Evolutionary conservation across 2,888 invertebrate genomes (phyloP), one percentile per base, ranked within the genome.

Genomic region (Microctonus aethiopoides): DNA sequence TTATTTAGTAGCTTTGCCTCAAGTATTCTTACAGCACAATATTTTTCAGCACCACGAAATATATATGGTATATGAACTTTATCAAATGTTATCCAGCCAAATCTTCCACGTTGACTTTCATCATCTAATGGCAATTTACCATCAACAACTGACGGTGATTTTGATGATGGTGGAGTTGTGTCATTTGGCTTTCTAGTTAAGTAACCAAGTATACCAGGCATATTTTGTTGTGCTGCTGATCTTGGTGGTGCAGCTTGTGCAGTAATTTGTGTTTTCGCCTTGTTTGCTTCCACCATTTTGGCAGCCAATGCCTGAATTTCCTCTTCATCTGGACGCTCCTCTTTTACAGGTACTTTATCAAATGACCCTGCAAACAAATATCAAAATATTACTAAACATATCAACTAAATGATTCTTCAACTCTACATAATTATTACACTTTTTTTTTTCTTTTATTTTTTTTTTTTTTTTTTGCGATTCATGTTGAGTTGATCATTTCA

Each of bases 11-110:
- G 89, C 87, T 97, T 97, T 81, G 92, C 91, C 87, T 98, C 98
- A 26, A 97, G 94, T 92, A 98, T 96, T 67, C 96, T 91, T 64
- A 98, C 97, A n/a, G 97, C 94, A 83, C 96, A 95, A 86, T 95
- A 97, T 84, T 94, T 94, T 84, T 95, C 95, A 20, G 92, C 90
- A 64, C 92, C 91, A 22, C 98, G 90, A 82, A 93, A 92, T 76
- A 98, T 94, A 86, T 94, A 97, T 0, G 98, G 98, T 83, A 98
- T 94, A 86, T 93, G 92, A 78, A 91, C 91, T 81, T 94, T 94
- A 73, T 95, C 96, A 62, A 97, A 91, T 79, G 92, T 92, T 72
- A 93, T 93, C 97, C 97, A 98, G 65, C 96, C 96, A 86, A 97
- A 98, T 81, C 94, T 91, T 51, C 94, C 93, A 79, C 92, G 91